Evolutionary conservation across 1,140 invertebrate species (phyloP), one percentile per base, ranked within the genome.

Genomic region (Scaptomyza pallida): DNA sequence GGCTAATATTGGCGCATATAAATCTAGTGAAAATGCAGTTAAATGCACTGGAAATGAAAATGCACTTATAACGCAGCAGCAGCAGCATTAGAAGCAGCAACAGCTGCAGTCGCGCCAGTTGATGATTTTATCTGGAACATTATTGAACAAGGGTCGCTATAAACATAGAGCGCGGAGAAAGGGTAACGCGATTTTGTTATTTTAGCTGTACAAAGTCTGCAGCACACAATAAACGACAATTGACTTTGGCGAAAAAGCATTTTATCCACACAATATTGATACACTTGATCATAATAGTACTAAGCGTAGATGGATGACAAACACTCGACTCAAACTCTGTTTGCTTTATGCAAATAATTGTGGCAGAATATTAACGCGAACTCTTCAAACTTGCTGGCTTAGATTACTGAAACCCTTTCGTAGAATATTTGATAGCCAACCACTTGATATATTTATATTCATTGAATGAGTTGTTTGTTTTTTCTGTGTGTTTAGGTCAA

Each of bases 201-300:
- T 89, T 90, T 90, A 80, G 82, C 79, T 90, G 76, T 90, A 90
- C 88, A 90, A 90, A 90, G 88, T 90, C 88, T 90, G 88, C 88
- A 78, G 86, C 76, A 48, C 61, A 78, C 74, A 88, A 85, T 85
- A 74, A 81, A 78, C 77, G 78, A 16, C 83, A 88, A 88, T 88
- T 86, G 81, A 88, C 82, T 85, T 81, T 74, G 56, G 16, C 45
- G 35, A 45, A 64, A 59, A 70, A 74, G 50, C n/a, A 41, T 44
- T 21, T 41, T 54, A 59, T 50, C 47, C 56, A 60, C 56, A 60
- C 33, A 45, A 70, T 76, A 77, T 78, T 78, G 70, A 74, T 69
- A 70, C 26, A 68, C 23, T 41, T 68, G 16, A 60, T 41, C 57
- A 41, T 50, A n/a, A 48, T 21, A 40, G 12, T 12, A 17, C 12